A percentile compares a stretch with the other conserved stretches of the same genome.
Evolutionary conservation across 2,113 vertebrate species (phyloP).

Genomic region (Pseudorasbora parva): DNA sequence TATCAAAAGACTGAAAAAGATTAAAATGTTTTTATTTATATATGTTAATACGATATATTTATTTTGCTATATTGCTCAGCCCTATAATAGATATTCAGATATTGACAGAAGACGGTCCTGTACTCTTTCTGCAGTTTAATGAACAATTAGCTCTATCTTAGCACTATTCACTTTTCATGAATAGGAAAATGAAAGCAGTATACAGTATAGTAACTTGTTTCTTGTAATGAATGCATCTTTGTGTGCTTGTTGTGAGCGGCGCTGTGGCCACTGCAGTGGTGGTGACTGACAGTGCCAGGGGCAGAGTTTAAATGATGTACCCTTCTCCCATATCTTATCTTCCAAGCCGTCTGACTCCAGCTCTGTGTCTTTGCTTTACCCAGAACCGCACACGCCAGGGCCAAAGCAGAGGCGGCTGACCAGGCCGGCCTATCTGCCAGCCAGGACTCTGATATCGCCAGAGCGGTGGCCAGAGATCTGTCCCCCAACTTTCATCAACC

Average conservation of each 20-base stretch:
- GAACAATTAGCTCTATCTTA: background rate
- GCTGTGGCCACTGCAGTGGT: background rate
- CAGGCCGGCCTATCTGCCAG: slow-evolving; percentile 86
- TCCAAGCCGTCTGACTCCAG: slow-evolving; percentile 11
- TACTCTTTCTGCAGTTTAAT: background rate
- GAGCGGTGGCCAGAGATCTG: slow-evolving; percentile 90
- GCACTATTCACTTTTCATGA: background rate
- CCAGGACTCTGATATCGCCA: slow-evolving; percentile 92
- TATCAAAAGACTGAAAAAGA: no score
- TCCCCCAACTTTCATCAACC: slow-evolving; percentile 95
- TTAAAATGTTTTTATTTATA: background rate
- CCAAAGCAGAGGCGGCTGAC: slow-evolving; percentile 92
- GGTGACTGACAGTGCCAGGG: slow-evolving; percentile 11
- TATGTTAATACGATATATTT: background rate
- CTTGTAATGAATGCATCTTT: slow-evolving; percentile 3
- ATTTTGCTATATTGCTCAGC: background rate
- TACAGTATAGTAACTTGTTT: background rate
- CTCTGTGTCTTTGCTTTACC: background rate
- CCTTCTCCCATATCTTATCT: background rate
- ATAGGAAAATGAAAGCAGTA: background rate
- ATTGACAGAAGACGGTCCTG: background rate
- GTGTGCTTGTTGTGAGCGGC: background rate
- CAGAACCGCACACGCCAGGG: slow-evolving; percentile 92
- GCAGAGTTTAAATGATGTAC: background rate
- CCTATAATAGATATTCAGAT: background rate